These are phyloP conservation scores for Leptopilina boulardi DNA, from an alignment of 1,140 invertebrate species.

Conservation along the genomic window DNA sequence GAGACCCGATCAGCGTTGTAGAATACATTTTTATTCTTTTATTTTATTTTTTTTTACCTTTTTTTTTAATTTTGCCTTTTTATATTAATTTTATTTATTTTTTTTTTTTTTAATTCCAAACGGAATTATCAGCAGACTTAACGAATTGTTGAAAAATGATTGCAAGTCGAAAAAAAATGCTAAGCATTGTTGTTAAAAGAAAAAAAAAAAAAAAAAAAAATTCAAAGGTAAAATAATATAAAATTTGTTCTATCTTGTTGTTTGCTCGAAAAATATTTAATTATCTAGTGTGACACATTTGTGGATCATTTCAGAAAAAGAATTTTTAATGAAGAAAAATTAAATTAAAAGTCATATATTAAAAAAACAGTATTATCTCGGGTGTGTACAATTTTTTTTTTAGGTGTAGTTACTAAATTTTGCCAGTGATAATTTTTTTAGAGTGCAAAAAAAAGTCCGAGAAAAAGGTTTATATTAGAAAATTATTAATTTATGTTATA, in stretches of 20 bases:
- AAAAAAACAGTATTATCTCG: neutral
- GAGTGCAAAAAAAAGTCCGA: neutral
- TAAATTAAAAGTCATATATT: neutral
- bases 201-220: too few relatives aligned
- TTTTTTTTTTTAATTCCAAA: neutral
- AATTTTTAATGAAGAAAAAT: neutral
- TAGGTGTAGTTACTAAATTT: neutral
- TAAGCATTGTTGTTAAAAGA: neutral
- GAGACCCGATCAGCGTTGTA: neutral
- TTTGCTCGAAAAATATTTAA: neutral
- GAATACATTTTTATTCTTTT: neutral
- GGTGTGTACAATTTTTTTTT: neutral
- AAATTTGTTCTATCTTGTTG: neutral
- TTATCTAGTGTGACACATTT: neutral
- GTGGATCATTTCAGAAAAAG: neutral
- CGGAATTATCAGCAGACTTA: neutral
- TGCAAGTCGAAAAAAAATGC: neutral
- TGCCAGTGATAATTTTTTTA: neutral
- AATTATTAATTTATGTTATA: too few relatives aligned
- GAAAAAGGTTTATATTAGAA: neutral
- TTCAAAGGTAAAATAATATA: neutral
- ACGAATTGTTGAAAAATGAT: neutral
- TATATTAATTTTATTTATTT: neutral
- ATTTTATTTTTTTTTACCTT: neutral
- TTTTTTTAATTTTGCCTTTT: neutral